Percentiles rank a stretch among this genome's conserved stretches.
Evolutionary conservation across 1,140 invertebrate genomes (phyloP).

Genomic region (Hyphantria cunea): DNA sequence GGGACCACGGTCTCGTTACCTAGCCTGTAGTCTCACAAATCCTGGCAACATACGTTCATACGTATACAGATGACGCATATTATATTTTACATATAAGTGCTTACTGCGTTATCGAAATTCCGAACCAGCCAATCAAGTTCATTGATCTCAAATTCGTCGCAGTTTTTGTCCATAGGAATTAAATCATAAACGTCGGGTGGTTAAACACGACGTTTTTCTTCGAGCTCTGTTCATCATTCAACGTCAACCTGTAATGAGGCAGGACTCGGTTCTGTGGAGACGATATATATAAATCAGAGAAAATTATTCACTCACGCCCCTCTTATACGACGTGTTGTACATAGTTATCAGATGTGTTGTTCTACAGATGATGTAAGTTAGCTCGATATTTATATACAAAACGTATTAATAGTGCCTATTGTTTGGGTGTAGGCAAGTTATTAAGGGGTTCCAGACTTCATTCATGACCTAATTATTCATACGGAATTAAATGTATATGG

Average conservation of each 20-base stretch:
- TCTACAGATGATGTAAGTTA: neutral
- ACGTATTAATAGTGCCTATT: no score
- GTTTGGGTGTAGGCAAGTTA: no score
- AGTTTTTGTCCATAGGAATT: constrained; percentile 55
- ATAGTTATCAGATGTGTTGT: neutral
- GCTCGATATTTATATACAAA: no score
- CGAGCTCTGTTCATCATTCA: constrained; percentile 62
- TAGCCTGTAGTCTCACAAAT: no score
- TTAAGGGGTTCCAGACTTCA: no score
- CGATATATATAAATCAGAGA: constrained; percentile 66
- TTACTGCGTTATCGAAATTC: neutral
- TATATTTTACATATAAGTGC: no score
- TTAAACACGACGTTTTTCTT: constrained; percentile 64
- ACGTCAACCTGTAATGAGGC: constrained; percentile 71
- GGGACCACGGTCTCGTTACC: no score
- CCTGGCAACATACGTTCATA: no score
- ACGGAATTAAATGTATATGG: no score
- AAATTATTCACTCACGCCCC: constrained; percentile 68
- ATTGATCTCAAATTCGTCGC: constrained; percentile 43
- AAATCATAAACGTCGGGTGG: constrained; percentile 61
- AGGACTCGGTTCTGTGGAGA: constrained; percentile 56
- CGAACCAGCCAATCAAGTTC: constrained; percentile 27
- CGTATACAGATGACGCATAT: no score
- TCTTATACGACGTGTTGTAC: constrained; percentile 26
- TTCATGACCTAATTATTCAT: no score